Base-by-base conservation (phyloP, 2,113 vertebrate species). In the Tachysurus vachellii region DNA sequence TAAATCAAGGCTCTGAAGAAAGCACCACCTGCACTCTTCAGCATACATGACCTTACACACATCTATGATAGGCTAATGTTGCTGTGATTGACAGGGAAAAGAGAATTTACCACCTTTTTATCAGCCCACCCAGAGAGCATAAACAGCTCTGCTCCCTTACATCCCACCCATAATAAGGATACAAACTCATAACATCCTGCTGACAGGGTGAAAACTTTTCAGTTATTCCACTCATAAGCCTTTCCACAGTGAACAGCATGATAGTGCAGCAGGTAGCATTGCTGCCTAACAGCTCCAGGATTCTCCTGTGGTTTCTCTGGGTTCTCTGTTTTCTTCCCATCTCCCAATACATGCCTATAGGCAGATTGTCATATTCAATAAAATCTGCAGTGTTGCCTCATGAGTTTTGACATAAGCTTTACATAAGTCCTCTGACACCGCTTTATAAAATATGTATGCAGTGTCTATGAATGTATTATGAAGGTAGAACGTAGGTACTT, bases 401-500 rank as follows among this genome's bases (percentile, higher is more conserved):
- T 61, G 77, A 36, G 57, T 81, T 81, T 81, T 61, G 79, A 81
- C 79, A 81, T 26, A 17, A 57, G 28, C 28, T n/a, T 80, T 57
- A 31, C 16, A 80, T 57, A 61, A 81, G 31, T 44, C 36, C 31
- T 61, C 19, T 4, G 21, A 26, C 79, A 61, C 14, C 23, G 31
- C 79, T 81, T 81, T 61, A 81, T 61, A 81, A 36, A 81, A 61
- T 61, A 81, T 81, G 57, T 12, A 80, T 80, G 28, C 53, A 57
- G 5, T 57, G 54, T 57, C 61, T 44, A 61, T 59, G 31, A 81
- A 61, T 44, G 21, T 42, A 31, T 59, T 59, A 80, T 61, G 23
- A 80, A 80, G 79, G 56, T 44, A 36, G 19, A 61, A 61, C 23
- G 79, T 42, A 61, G 56, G 56, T 26, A 61, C 31, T 59, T 81